These are phyloP conservation scores for Ictalurus furcatus DNA, from an alignment of 2,113 vertebrate species.

Conservation along the genomic window DNA sequence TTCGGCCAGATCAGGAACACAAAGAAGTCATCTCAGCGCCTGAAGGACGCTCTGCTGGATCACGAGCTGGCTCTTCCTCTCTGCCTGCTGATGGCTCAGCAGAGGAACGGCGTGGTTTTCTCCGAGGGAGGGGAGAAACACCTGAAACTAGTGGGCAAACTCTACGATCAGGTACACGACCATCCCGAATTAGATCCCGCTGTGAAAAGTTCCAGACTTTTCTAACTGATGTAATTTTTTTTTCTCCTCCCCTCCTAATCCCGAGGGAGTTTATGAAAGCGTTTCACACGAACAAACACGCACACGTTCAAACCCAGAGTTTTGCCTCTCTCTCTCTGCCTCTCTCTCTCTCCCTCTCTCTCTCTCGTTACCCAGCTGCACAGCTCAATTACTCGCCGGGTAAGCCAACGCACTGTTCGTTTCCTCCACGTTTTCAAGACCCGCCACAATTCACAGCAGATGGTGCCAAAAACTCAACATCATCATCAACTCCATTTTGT, in stretches of 20 bases:
- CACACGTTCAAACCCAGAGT: conserved; percentile 21
- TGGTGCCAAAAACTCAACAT: conserved; percentile 69
- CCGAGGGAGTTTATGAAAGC: conserved; percentile 36
- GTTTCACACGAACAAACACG: conserved; percentile 24
- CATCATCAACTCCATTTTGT: conserved; percentile 67
- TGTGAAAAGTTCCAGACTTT: not conserved
- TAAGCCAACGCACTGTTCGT: conserved; percentile 59
- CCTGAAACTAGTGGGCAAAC: conserved; percentile 95
- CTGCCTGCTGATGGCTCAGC: conserved; percentile 96
- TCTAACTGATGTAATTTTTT: not conserved
- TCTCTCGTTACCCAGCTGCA: conserved; percentile 54
- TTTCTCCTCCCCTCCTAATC: not conserved
- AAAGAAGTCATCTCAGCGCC: conserved; percentile 95
- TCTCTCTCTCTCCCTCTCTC: conserved; percentile 53
- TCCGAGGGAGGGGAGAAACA: conserved; percentile 98
- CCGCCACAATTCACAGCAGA: conserved; percentile 68
- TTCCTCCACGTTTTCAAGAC: conserved; percentile 62
- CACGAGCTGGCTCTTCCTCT: conserved; percentile 90
- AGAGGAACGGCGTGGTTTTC: conserved; percentile 92
- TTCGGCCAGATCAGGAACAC: conserved; percentile 99
- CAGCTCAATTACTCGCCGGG: conserved; percentile 50
- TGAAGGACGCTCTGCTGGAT: conserved; percentile 85
- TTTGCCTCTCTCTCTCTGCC: conserved; percentile 52
- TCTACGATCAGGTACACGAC: conserved; percentile 89
- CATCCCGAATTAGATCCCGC: not conserved